Percentiles rank a stretch among this genome's conserved stretches.
phyloP scores from a whole-genome alignment of 2,797 vertebrate genomes.

The Chelmon rostratus region DNA sequence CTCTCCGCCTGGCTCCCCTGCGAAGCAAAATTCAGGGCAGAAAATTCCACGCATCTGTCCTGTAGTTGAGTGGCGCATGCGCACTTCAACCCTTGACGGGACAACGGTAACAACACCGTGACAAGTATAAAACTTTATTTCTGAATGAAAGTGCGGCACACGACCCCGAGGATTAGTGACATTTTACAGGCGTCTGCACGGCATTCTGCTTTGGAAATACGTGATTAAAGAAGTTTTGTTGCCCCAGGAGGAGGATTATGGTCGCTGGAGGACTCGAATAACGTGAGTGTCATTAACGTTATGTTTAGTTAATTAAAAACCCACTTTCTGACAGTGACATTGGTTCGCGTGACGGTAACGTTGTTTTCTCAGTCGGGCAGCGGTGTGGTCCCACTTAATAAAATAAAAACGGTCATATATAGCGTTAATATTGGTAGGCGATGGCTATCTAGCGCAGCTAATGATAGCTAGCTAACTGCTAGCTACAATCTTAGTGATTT shows the following conservation, averaged over 20 bases:
- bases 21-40: background rate
- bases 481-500: background rate
- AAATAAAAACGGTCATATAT: background rate
- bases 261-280: background rate
- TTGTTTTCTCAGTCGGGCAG: background rate
- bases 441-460: background rate
- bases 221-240: background rate
- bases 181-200: accelerated
- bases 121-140: background rate
- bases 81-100: background rate
- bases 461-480: background rate
- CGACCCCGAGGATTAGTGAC: accelerated
- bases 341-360: background rate
- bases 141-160: background rate
- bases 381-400: too few relatives aligned
- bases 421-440: background rate
- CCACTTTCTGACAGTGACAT: background rate
- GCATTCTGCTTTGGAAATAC: accelerated
- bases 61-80: constrained; percentile 33
- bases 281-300: constrained; percentile 58
- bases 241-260: background rate
- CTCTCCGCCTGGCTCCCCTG: background rate
- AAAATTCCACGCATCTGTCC: accelerated
- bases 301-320: background rate
- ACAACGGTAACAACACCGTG: accelerated